Percentiles rank a stretch among this genome's conserved stretches.
Conservation (phyloP, 2,113 vertebrate genomes). For the Mirounga angustirostris region DNA sequence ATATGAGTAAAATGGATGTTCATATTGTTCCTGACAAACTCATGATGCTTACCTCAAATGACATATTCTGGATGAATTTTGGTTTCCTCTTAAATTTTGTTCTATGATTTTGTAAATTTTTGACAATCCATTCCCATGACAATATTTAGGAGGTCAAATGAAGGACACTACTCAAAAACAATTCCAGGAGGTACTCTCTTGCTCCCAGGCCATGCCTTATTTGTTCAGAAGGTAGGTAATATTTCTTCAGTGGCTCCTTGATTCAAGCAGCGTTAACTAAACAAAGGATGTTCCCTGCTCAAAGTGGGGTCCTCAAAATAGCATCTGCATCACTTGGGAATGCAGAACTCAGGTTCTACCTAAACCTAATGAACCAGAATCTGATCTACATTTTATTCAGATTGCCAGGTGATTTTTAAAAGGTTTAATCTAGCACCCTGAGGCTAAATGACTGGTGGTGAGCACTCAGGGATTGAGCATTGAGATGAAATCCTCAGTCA, state of each 20-base stretch:
- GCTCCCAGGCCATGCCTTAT: not conserved
- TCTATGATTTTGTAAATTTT: conserved; percentile 34
- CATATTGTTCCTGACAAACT: not conserved
- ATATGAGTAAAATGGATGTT: conserved; percentile 14
- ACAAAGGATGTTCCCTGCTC: not conserved
- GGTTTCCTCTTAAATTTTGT: conserved; percentile 61
- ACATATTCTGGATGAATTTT: conserved; percentile 36
- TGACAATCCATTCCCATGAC: not conserved
- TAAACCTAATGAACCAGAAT: not conserved
- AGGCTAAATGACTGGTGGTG: not conserved
- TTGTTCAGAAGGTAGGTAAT: not conserved
- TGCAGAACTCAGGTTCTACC: not conserved
- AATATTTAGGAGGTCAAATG: conserved; percentile 18
- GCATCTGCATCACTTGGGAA: not conserved
- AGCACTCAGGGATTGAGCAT: not conserved
- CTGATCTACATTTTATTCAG: not conserved
- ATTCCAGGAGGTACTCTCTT: not conserved
- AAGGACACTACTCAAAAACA: not conserved
- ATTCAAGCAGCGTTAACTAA: not conserved
- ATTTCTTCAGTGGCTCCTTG: not conserved
- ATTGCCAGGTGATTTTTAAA: not conserved
- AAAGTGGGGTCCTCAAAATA: not conserved
- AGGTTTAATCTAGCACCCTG: not conserved
- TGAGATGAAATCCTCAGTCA: not conserved
- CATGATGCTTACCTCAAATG: conserved; percentile 17